These are phyloP conservation scores for Alouatta palliata DNA, from an alignment of 2,113 vertebrate species.

Conservation along the genomic window DNA sequence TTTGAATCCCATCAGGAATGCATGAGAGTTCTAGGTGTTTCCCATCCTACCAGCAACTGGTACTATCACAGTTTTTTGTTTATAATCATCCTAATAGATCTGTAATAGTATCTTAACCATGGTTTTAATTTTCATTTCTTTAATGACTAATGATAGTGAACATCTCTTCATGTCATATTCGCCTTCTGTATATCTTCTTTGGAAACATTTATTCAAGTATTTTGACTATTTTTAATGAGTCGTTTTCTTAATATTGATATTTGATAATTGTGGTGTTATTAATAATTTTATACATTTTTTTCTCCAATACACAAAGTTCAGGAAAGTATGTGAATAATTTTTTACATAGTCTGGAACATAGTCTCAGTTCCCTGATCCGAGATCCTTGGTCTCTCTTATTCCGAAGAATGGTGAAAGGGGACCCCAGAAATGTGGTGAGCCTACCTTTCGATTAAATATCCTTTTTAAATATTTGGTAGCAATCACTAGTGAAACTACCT, in stretches of 20 bases:
- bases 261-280: not conserved
- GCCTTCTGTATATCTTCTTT: not conserved
- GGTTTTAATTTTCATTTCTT: not conserved
- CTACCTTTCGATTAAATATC: not conserved
- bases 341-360: not conserved
- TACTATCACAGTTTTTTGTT: not conserved
- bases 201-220: not conserved
- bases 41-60: not conserved
- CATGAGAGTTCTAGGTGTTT: not conserved
- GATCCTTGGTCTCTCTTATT: no score
- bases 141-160: not conserved
- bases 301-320: not conserved
- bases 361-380: no score
- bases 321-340: not conserved
- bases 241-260: not conserved
- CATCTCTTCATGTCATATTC: not conserved
- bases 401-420: no score
- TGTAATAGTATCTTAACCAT: not conserved
- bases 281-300: not conserved
- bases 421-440: no score
- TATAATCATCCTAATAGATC: not conserved
- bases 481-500: not conserved
- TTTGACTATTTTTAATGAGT: not conserved
- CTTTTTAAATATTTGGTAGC: not conserved
- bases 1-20: not conserved